Evolutionary conservation across 2,797 vertebrate genomes (phyloP), one percentile per base, ranked within the genome.

Genomic region (Gadopsis bispinosus): DNA sequence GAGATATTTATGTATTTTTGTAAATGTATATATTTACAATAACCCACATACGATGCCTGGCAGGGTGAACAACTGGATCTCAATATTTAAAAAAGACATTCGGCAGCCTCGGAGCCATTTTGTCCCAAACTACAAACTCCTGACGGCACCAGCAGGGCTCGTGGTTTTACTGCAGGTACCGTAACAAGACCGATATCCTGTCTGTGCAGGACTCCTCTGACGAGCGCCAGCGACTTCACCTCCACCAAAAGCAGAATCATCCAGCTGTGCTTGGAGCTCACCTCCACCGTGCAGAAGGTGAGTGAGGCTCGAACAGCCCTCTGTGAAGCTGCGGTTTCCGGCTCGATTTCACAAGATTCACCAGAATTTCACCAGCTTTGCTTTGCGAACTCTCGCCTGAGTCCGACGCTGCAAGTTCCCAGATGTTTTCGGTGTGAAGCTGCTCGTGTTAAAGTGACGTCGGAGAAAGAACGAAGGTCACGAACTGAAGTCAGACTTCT

Each of bases 261-360:
- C 92, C 97, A 98, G 67, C 96, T 99, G 60, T 98, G 98, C 84
- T 92, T 99, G 94, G 97, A 99, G 85, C 95, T 99, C 74, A 99
- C 98, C 65, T 97, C 97, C 54, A 96, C 97, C 19, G 97, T 99
- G 63, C 98, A 99, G 91, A 97, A 98, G 98, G 98, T 99, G 72
- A 96, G 97, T 77, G 66, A 53, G 0, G 4, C n/a, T 45, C 62
- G 22, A 1, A 48, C 48, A 3, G 26, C 20, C 47, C 13, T 31
- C 41, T 3, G 54, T 20, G 45, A 39, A 39, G 35, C n/a, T 33
- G 20, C 6, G 19, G 20, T 22, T 35, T 58, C 17, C 56, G 35
- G 20, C 53, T 9, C 4, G 14, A 33, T 31, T 39, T n/a, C 19
- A 45, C 2, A 9, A 20, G 10, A 20, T 50, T 50, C 48, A 50